These are phyloP conservation scores for Laspeyria flexula DNA, from an alignment of 2,888 invertebrate species.

Conservation along the genomic window DNA sequence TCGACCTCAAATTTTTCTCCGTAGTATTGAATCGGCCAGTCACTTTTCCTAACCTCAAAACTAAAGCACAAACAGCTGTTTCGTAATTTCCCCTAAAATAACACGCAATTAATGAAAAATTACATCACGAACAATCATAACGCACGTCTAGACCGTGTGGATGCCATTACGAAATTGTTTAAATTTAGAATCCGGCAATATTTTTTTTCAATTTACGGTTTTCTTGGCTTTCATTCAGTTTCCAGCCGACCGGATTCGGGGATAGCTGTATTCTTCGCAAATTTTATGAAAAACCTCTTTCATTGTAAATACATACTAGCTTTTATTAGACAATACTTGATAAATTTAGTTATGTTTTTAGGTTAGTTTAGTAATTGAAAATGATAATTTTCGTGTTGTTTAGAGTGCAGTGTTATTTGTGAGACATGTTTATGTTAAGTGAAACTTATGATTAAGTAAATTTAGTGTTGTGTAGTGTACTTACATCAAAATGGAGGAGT, in stretches of 20 bases:
- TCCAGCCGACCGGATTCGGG: constrained; percentile 62
- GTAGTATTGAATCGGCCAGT: constrained; percentile 76
- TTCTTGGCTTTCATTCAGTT: constrained; percentile 80
- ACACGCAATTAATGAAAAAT: constrained; percentile 50
- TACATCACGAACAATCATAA: constrained; percentile 46
- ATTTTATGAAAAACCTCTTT: constrained; percentile 24
- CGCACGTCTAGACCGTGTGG: constrained; percentile 64
- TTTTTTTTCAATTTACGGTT: constrained; percentile 73
- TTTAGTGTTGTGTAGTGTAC: constrained; percentile 56
- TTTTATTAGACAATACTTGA: constrained; percentile 22
- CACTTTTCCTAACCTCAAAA: constrained; percentile 81
- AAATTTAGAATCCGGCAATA: constrained; percentile 72
- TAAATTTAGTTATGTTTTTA: constrained; percentile 35
- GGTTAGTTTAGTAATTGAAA: constrained; percentile 50
- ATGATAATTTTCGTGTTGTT: constrained; percentile 41
- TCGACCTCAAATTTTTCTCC: constrained; percentile 53
- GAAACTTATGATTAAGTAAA: constrained; percentile 52
- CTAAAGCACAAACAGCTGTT: constrained; percentile 75
- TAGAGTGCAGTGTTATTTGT: constrained; percentile 46
- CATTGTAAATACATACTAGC: constrained; percentile 24
- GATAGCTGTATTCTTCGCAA: constrained; percentile 57
- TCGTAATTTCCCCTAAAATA: constrained; percentile 48
- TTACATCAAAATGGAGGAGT: constrained; percentile 75
- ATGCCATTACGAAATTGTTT: constrained; percentile 77
- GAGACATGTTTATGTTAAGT: constrained; percentile 61